Percentiles rank a stretch among this genome's conserved stretches.
Conservation (phyloP, 2,113 vertebrate species). For the Atractosteus spatula region DNA sequence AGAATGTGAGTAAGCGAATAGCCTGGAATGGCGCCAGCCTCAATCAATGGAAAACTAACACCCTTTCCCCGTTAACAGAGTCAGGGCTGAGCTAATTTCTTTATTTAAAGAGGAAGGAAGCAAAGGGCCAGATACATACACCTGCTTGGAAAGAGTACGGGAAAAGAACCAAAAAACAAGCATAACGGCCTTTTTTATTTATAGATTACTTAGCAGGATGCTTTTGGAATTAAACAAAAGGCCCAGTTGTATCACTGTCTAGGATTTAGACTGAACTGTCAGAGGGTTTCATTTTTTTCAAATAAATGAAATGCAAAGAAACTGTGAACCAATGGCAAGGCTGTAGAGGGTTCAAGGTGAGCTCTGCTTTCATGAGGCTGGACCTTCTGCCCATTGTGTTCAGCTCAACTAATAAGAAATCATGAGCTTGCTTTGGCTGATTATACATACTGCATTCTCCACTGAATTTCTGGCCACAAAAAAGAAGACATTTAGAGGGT, state of each 20-base stretch:
- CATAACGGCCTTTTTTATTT: slow-evolving; percentile 2
- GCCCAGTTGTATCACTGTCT: neutral
- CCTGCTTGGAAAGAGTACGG: slow-evolving; percentile 23
- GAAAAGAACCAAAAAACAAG: neutral
- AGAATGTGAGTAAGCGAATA: neutral
- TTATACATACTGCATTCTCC: too few species aligned
- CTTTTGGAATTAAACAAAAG: neutral
- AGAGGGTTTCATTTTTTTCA: too few species aligned
- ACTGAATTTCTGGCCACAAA: too few species aligned
- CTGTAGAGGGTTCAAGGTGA: too few species aligned
- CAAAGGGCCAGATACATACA: slow-evolving; percentile 32
- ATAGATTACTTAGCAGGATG: slow-evolving; percentile 1
- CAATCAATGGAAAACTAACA: neutral
- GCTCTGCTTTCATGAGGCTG: too few species aligned
- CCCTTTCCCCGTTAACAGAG: slow-evolving; percentile 34
- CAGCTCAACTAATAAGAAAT: too few species aligned
- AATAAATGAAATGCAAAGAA: too few species aligned
- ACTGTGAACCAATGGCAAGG: too few species aligned
- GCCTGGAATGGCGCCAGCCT: neutral
- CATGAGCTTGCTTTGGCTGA: too few species aligned
- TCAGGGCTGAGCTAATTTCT: slow-evolving; percentile 45
- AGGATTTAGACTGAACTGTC: neutral
- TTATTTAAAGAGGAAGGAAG: slow-evolving; percentile 46
- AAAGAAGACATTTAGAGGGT: too few species aligned
- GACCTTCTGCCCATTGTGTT: too few species aligned